A percentile compares a stretch with the other conserved stretches of the same genome.
phyloP scores from a whole-genome alignment of 1,140 invertebrate species.

The Parapsyche elsis region DNA sequence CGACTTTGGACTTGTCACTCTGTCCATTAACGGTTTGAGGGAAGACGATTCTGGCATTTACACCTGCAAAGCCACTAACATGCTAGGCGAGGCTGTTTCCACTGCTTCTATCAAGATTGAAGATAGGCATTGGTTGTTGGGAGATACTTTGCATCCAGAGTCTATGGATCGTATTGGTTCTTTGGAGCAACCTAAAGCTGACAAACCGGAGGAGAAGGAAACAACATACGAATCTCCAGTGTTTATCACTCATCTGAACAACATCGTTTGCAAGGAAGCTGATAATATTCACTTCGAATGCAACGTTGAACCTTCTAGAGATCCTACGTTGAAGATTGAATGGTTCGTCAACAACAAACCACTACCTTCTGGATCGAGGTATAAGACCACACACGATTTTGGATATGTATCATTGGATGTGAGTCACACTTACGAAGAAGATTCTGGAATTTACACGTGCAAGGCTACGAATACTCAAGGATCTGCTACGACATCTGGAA shows the following conservation, averaged over 20 bases:
- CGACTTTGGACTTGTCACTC: slow-evolving; percentile 92
- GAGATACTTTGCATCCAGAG: slow-evolving; percentile 91
- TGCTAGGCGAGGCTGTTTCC: slow-evolving; percentile 90
- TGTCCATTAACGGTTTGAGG: slow-evolving; percentile 88
- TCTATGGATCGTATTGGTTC: slow-evolving; percentile 87
- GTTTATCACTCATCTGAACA: slow-evolving; percentile 91
- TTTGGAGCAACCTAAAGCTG: slow-evolving; percentile 82
- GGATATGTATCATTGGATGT: slow-evolving; percentile 89
- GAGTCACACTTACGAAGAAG: slow-evolving; percentile 83
- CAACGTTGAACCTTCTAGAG: slow-evolving; percentile 92
- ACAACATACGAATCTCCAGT: slow-evolving; percentile 85
- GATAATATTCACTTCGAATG: slow-evolving; percentile 95
- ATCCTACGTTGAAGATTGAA: slow-evolving; percentile 93
- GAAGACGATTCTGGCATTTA: slow-evolving; percentile 94
- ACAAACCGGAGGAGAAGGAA: slow-evolving; percentile 74
- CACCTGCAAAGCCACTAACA: slow-evolving; percentile 91
- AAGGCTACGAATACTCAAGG: slow-evolving; percentile 93
- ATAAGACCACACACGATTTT: slow-evolving; percentile 89
- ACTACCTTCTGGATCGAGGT: slow-evolving; percentile 81
- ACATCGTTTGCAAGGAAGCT: slow-evolving; percentile 89
- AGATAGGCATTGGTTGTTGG: slow-evolving; percentile 86
- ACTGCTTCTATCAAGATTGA: slow-evolving; percentile 91
- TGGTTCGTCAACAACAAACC: slow-evolving; percentile 91
- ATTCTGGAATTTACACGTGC: slow-evolving; percentile 91
- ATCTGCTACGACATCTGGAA: slow-evolving; percentile 87